A percentile compares a stretch with the other conserved stretches of the same genome.
These are phyloP conservation scores for Pangasius mekongensis DNA, from an alignment of 2,797 vertebrate species.

Conservation along the genomic window DNA sequence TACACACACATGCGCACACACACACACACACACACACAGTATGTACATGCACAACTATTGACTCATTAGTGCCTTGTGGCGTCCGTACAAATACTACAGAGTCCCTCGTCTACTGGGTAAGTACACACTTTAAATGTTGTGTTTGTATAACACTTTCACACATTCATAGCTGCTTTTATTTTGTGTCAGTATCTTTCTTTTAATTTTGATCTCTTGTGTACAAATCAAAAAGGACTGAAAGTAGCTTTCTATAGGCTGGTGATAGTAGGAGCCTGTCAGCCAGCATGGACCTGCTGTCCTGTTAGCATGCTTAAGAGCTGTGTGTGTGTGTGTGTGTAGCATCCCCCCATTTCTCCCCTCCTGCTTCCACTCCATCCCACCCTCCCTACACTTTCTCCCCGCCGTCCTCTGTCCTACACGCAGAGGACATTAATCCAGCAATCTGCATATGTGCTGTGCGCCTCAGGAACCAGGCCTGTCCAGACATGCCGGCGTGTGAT, in stretches of 20 bases:
- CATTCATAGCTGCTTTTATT: not conserved
- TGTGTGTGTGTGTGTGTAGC: not conserved
- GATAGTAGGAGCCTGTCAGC: slow-evolving; percentile 46
- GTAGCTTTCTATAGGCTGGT: not conserved
- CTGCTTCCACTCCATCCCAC: slow-evolving; percentile 17
- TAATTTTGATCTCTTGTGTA: not conserved
- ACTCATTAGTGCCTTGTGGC: slow-evolving; percentile 47
- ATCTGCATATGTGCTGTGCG: slow-evolving; percentile 71
- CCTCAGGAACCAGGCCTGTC: slow-evolving; percentile 63
- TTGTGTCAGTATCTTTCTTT: not conserved
- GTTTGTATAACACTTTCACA: not conserved
- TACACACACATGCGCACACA: slow-evolving; percentile 38
- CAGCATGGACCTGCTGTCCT: slow-evolving; percentile 58
- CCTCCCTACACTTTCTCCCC: slow-evolving; percentile 48
- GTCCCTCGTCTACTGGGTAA: not conserved
- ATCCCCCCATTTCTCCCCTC: not conserved
- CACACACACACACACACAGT: slow-evolving; percentile 38
- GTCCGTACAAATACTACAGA: slow-evolving; percentile 24
- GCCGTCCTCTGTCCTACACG: slow-evolving; percentile 59
- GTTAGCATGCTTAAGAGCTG: slow-evolving; percentile 50
- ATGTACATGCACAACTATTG: slow-evolving; percentile 41
- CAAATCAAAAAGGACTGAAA: not conserved
- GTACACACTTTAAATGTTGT: not conserved
- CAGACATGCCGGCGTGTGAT: slow-evolving; percentile 68
- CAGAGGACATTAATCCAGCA: slow-evolving; percentile 73